Evolutionary conservation across 2,113 vertebrate genomes (phyloP).

Genomic region (Pseudopodoces humilis): DNA sequence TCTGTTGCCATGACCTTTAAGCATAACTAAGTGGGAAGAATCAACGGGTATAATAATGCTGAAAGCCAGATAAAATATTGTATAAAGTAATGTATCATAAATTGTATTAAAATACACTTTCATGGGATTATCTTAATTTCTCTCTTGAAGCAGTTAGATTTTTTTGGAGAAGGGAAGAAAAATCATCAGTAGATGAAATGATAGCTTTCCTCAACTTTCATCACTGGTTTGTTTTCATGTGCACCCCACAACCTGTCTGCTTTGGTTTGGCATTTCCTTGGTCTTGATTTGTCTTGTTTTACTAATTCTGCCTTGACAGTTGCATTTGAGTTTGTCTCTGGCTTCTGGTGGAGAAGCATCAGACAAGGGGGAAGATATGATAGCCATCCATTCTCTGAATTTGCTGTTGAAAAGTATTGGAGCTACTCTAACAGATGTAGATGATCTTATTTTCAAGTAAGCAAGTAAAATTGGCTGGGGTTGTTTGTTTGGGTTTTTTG

Average conservation of each 20-base stretch:
- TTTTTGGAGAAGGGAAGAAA: neutral
- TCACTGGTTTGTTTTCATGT: neutral
- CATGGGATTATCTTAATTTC: neutral
- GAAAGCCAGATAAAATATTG: neutral
- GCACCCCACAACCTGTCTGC: neutral
- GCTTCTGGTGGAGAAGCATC: slow-evolving; percentile 82
- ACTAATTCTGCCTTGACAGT: slow-evolving; percentile 68
- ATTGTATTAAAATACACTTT: neutral
- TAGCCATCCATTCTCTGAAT: slow-evolving; percentile 89
- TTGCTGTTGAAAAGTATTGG: slow-evolving; percentile 94
- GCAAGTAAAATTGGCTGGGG: neutral
- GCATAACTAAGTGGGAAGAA: neutral
- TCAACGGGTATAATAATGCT: neutral
- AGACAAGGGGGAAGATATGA: slow-evolving; percentile 77
- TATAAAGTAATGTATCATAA: neutral
- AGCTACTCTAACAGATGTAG: slow-evolving; percentile 93
- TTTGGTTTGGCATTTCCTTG: neutral
- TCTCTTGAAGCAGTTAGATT: neutral
- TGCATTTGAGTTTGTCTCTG: slow-evolving; percentile 94
- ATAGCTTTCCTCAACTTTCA: neutral
- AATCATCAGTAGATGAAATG: neutral
- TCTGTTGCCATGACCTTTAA: neutral
- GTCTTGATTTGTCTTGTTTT: neutral
- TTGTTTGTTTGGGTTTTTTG: neutral
- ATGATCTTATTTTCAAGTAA: slow-evolving; percentile 98